Evolutionary conservation across 1,140 invertebrate species (phyloP), one percentile per base, ranked within the genome.

Genomic region (Tetramorium parvispinum): DNA sequence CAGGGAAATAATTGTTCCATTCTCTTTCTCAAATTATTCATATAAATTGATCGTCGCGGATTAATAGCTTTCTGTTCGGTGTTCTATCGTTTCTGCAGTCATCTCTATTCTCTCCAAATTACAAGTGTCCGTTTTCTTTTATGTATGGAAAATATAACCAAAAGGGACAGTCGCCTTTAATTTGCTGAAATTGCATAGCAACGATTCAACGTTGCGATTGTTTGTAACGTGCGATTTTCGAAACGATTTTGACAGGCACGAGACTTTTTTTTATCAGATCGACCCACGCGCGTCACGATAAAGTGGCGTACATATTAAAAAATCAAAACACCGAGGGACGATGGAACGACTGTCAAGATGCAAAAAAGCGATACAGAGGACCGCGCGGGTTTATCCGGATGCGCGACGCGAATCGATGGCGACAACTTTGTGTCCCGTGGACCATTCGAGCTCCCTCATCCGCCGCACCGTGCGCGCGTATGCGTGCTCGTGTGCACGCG

Each of bases 331-430:
- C 68, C 79, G 68, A 75, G 68, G 79, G 24, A 73, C 66, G 77
- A 53, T 68, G 66, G 66, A 82, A 73, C 78, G 78, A 81, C 78
- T 59, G 79, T 83, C 79, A 75, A 83, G 79, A 83, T 83, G 79
- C 66, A 83, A 83, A 83, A 83, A 83, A 83, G 79, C 68, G 79
- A 83, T 83, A 61, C 27, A 83, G 82, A 85, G 65, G 86, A 27
- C 73, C 86, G 51, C 86, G 51, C 46, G 86, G 21, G 82, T 87
- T 77, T 81, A 88, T 82, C 68, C 77, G 79, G 66, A 53, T 81
- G 85, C 49, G 46, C 46, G 71, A 76, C 73, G 63, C 57, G 77
- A 77, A 79, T 73, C 59, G 65, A 55, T 75, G 70, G 21, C 61
- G 70, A 88, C 71, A 75, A 75, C 53, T 83, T 77, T 71, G 86